These are phyloP conservation scores for Ypsolopha sequella DNA, from an alignment of 2,888 invertebrate species.

Conservation along the genomic window DNA sequence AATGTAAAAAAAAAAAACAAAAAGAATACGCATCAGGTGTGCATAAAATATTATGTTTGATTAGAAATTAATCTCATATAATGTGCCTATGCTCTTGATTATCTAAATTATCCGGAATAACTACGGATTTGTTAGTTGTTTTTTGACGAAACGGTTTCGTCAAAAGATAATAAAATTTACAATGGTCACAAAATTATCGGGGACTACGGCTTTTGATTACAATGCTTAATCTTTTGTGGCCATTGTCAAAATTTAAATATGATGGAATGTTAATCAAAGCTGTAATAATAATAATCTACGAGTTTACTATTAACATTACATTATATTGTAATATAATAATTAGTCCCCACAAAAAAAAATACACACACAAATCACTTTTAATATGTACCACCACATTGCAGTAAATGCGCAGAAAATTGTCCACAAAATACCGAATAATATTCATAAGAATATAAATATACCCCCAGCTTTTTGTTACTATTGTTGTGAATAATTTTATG, in stretches of 20 bases:
- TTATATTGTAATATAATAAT: no score
- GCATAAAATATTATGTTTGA: slow-evolving; percentile 65
- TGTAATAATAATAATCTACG: no score
- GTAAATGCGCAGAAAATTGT: no score
- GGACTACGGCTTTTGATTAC: slow-evolving; percentile 20
- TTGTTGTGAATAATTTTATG: no score
- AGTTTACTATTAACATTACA: no score
- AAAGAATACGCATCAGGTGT: slow-evolving; percentile 40
- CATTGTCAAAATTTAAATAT: neutral
- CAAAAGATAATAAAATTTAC: slow-evolving; percentile 23
- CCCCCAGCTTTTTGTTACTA: no score
- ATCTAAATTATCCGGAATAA: slow-evolving; percentile 32
- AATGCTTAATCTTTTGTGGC: neutral
- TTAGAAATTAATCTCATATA: slow-evolving; percentile 58
- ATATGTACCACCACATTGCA: no score
- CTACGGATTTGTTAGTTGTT: slow-evolving; percentile 22
- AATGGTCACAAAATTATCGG: slow-evolving; percentile 19
- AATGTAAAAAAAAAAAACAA: slow-evolving; percentile 43
- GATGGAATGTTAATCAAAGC: no score
- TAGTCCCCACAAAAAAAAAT: no score
- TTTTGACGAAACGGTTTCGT: slow-evolving; percentile 17
- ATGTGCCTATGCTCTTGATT: slow-evolving; percentile 60
- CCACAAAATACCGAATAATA: no score
- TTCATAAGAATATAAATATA: no score
- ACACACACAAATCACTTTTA: no score